Evolutionary conservation across 2,888 invertebrate species (phyloP).

Genomic region (Pseudococcus longispinus): DNA sequence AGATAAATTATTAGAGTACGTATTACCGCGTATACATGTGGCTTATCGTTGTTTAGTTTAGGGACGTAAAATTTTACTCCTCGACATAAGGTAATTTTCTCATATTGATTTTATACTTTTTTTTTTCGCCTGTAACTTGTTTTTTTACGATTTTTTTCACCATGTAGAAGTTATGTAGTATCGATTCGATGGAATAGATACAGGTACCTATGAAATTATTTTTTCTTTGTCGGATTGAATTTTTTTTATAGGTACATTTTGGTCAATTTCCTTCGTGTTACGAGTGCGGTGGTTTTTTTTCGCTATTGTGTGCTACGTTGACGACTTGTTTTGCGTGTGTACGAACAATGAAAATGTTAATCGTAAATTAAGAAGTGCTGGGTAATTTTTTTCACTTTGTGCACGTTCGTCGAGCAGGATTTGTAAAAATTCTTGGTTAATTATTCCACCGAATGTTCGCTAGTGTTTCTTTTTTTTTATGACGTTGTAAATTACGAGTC

Average conservation of each 20-base stretch:
- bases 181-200: not conserved
- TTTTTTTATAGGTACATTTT: not conserved
- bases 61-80: conserved; percentile 17
- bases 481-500: not conserved
- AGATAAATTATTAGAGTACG: conserved; percentile 43
- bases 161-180: not conserved
- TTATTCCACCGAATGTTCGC: not conserved
- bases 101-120: not conserved
- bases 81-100: conserved; percentile 20
- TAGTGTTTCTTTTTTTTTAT: not conserved
- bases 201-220: not conserved
- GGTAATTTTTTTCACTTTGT: conserved; percentile 6
- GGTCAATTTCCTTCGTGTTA: not conserved
- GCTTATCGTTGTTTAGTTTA: conserved; percentile 13
- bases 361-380: conserved; percentile 16
- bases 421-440: not conserved
- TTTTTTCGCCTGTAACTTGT: not conserved
- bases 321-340: not conserved
- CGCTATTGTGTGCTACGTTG: not conserved
- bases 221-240: not conserved
- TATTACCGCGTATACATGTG: conserved; percentile 23
- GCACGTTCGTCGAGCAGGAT: not conserved
- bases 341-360: not conserved
- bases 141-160: not conserved
- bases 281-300: not conserved